Base-by-base conservation (phyloP, 2,113 vertebrate species). In the Apistogramma diplotaenia region DNA sequence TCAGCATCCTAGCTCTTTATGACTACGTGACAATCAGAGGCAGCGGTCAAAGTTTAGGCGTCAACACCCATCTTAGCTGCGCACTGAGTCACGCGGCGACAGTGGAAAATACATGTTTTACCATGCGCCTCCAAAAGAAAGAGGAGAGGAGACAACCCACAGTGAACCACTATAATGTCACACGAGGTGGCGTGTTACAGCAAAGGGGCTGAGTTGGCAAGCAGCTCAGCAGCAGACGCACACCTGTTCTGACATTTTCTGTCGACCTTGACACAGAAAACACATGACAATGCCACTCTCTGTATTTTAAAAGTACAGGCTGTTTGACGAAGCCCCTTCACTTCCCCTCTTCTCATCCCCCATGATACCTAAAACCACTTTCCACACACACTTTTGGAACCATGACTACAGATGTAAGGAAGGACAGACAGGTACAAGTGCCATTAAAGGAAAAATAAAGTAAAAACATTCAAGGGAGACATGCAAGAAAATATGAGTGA, bases 221-320 rank as follows among this genome's bases (percentile, higher is more conserved):
- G 90, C 89, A 85, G 86, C 91, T 93, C 89, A 73, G 92, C 90
- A 90, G 93, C 93, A 94, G 94, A 95, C 90, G 76, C 83, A 83
- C 94, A 95, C 94, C 95, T 96, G 95, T 93, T 96, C 94, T 94
- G 94, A 95, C 94, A 94, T 94, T 95, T 94, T 93, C 90, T 94
- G 87, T 90, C 89, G 93, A 95, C 94, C 95, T 94, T 94, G 94
- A 95, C 94, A 91, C 90, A 89, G 91, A 95, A 93, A 94, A 92
- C 92, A 93, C 93, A 87, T 91, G 92, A 94, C 93, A 93, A 94
- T 91, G 92, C 89, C 88, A 92, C 86, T 92, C 85, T 85, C 76
- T 77, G 84, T 79, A 82, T 91, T 93, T 92, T 85, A 90, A 72
- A 85, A 89, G 89, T 89, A 89, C 79, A 67, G 88, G 61, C 73